Evolutionary conservation across 2,888 invertebrate species (phyloP).

Genomic region (Branchipolynoe longqiensis): DNA sequence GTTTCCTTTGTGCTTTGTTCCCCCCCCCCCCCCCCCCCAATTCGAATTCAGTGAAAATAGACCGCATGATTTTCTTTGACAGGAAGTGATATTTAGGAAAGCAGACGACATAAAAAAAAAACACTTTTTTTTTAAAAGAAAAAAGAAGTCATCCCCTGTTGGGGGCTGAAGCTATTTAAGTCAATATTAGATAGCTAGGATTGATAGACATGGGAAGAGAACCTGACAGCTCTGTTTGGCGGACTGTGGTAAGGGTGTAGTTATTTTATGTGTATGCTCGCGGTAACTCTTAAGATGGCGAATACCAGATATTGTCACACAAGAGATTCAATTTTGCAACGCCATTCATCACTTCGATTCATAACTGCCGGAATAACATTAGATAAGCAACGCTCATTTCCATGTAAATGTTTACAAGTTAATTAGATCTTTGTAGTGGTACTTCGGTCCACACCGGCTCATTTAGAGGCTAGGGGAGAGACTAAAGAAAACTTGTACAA

Average conservation of each 20-base stretch:
- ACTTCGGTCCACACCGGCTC: too few species aligned
- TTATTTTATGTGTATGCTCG: background rate
- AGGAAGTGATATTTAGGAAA: too few species aligned
- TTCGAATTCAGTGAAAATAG: too few species aligned
- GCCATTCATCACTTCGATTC: slow-evolving; percentile 25
- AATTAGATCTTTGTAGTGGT: background rate
- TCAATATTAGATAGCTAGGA: background rate
- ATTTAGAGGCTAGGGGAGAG: too few species aligned
- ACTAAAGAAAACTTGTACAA: too few species aligned
- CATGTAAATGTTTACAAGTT: slow-evolving; percentile 19
- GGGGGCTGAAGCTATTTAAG: too few species aligned
- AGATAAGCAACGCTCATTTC: background rate
- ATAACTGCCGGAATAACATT: slow-evolving; percentile 34
- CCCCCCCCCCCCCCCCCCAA: too few species aligned
- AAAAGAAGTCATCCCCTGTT: too few species aligned
- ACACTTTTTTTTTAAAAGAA: too few species aligned
- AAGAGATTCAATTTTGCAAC: slow-evolving; percentile 25
- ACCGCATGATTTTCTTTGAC: too few species aligned
- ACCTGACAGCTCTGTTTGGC: background rate
- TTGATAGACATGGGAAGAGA: background rate
- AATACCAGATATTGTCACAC: slow-evolving; percentile 10
- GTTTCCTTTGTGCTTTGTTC: too few species aligned
- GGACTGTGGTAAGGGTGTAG: background rate
- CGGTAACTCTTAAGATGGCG: slow-evolving; percentile 9
- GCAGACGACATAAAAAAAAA: too few species aligned